phyloP scores from a whole-genome alignment of 2,797 vertebrate genomes.

The Triplophysa yarkandensis region DNA sequence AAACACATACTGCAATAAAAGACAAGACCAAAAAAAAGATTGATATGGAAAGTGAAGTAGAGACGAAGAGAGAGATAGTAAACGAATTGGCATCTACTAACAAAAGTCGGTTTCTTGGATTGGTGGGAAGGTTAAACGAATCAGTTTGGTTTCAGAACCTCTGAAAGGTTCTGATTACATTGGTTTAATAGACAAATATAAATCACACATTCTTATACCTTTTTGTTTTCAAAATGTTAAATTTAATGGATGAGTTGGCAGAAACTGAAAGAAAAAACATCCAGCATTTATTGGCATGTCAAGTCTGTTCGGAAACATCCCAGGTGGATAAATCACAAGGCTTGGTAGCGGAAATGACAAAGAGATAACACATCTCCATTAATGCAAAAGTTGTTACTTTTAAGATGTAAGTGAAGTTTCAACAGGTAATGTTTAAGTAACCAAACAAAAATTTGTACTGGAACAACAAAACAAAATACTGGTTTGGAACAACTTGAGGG shows the following conservation, averaged over 20 bases:
- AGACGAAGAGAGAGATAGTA: neutral
- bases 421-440: neutral
- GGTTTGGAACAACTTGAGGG: too few species aligned
- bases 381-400: neutral
- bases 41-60: slow-evolving; percentile 10
- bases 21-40: slow-evolving; percentile 5
- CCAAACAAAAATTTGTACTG: too few species aligned
- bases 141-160: slow-evolving; percentile 26
- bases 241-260: neutral
- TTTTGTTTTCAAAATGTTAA: neutral
- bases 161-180: neutral
- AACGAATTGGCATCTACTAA: slow-evolving; percentile 12
- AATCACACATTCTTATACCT: neutral
- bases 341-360: neutral
- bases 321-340: neutral
- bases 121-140: slow-evolving; percentile 41
- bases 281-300: neutral
- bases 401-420: neutral
- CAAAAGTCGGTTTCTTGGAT: slow-evolving; percentile 33
- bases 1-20: neutral
- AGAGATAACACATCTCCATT: neutral
- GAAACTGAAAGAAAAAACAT: neutral
- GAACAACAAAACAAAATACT: too few species aligned
- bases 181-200: neutral
- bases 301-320: neutral